Evolutionary conservation across 2,113 vertebrate genomes (phyloP), one percentile per base, ranked within the genome.

Genomic region (Canis aureus): DNA sequence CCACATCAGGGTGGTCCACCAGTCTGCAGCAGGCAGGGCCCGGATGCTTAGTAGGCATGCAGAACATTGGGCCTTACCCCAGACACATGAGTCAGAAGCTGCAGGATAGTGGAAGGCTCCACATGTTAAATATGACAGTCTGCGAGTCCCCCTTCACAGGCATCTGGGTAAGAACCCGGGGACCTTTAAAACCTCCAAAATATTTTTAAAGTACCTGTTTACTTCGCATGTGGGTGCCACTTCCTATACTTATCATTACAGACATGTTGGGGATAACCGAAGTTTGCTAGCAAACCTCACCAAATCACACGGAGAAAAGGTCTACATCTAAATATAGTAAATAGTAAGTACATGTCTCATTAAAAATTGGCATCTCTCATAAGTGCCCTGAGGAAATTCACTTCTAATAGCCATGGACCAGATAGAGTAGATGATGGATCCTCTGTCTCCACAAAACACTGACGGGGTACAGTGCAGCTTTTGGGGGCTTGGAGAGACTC

Each of bases 401-500:
- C 86, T 81, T 90, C 43, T 15, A 27, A 53, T 6, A 91, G 57
- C 35, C 57, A 1, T 0, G 0, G 4, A 78, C 8, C 23, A 9
- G 35, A 57, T 22, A 1, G 9, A 79, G 38, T 15, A 57, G 67
- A 73, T 25, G 67, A 73, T 25, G 5, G 73, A 86, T 94, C 22
- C 22, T 67, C 22, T 57, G 13, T 89, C 78, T 74, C 67, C 2
- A 25, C 25, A 69, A 79, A 96, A 25, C 67, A 10, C 32, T 51
- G 69, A 51, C n/a, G 5, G 89, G 35, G 86, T 11, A 5, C 0
- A 17, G 25, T 0, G 10, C 22, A 19, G 69, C 43, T 22, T 3
- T 8, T 0, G 5, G 27, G 67, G 4, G 5, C 0, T 55, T 3
- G 0, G 11, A 2, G n/a, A 67, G 32, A 6, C 5, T 15, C 1